Evolutionary conservation across 2,113 vertebrate genomes (phyloP).

Genomic region (Tautogolabrus adspersus): DNA sequence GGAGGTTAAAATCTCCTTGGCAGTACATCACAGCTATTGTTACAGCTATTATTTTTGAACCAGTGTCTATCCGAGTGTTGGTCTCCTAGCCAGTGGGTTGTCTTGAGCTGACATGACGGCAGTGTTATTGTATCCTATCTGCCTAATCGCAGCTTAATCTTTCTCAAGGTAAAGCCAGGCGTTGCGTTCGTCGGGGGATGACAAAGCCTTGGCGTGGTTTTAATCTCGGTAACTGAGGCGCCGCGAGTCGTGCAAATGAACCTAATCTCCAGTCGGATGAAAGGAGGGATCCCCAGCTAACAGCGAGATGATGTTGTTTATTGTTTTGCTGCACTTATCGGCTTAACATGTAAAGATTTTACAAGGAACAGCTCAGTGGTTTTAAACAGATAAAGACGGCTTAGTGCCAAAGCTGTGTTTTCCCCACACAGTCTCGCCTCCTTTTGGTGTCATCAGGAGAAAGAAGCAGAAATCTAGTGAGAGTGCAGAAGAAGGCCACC

Average conservation of each 20-base stretch:
- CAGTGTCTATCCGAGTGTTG: constrained; percentile 16
- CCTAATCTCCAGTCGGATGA: constrained; percentile 71
- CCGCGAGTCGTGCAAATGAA: constrained; percentile 49
- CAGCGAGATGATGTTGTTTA: constrained; percentile 62
- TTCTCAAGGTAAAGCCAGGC: constrained; percentile 55
- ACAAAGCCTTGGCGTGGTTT: constrained; percentile 51
- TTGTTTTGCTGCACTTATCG: constrained; percentile 71
- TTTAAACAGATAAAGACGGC: constrained; percentile 79
- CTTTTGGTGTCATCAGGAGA: constrained; percentile 35
- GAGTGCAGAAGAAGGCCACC: neutral
- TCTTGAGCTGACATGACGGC: constrained; percentile 23
- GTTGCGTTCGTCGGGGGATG: constrained; percentile 41
- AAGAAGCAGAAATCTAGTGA: constrained; percentile 1
- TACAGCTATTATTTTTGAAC: constrained; percentile 49
- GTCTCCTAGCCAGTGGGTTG: constrained; percentile 30
- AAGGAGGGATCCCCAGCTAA: constrained; percentile 58
- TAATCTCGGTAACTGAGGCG: constrained; percentile 55
- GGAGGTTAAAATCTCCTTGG: constrained; percentile 26
- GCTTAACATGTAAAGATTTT: constrained; percentile 79
- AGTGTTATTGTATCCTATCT: constrained; percentile 56
- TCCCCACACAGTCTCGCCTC: constrained; percentile 48
- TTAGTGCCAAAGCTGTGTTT: constrained; percentile 80
- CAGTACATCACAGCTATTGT: constrained; percentile 37
- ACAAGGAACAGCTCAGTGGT: constrained; percentile 81
- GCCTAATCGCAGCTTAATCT: constrained; percentile 59